Percentiles rank a stretch among this genome's conserved stretches.
phyloP scores from a whole-genome alignment of 2,113 vertebrate genomes.

The Clinocottus analis region DNA sequence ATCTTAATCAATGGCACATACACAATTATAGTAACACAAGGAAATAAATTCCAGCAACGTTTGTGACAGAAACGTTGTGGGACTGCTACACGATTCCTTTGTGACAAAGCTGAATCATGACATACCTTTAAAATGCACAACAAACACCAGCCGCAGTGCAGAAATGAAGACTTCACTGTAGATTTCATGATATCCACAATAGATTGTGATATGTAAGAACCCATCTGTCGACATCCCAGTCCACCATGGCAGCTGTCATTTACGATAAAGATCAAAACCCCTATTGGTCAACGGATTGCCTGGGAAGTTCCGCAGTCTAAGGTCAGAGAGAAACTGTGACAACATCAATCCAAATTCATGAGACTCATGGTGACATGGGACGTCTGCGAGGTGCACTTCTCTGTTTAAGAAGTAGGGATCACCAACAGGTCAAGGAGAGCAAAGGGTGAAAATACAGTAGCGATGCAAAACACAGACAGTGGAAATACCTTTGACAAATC shows the following conservation, averaged over 20 bases:
- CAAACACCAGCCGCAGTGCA: constrained; percentile 12
- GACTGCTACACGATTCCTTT: no score
- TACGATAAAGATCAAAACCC: constrained; percentile 55
- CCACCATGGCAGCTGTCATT: constrained; percentile 47
- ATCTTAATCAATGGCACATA: background rate
- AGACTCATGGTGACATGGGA: constrained; percentile 10
- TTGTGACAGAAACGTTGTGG: background rate
- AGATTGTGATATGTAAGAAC: constrained; percentile 30
- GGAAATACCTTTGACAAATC: background rate
- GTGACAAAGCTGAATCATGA: no score
- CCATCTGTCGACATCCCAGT: constrained; percentile 38
- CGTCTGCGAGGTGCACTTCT: constrained; percentile 31
- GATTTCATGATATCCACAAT: constrained; percentile 25
- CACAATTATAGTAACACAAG: background rate
- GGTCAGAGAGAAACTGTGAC: constrained; percentile 19
- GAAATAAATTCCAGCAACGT: background rate
- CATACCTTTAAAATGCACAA: constrained; percentile 17
- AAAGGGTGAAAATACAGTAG: background rate
- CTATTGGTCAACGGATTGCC: constrained; percentile 33
- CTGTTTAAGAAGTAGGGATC: constrained; percentile 9
- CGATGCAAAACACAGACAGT: background rate
- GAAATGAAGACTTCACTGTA: background rate
- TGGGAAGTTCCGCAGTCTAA: constrained; percentile 17
- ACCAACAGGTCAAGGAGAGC: constrained; percentile 40
- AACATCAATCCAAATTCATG: constrained; percentile 52